phyloP scores from a whole-genome alignment of 2,113 vertebrate species.

The Proterorhinus semilunaris region DNA sequence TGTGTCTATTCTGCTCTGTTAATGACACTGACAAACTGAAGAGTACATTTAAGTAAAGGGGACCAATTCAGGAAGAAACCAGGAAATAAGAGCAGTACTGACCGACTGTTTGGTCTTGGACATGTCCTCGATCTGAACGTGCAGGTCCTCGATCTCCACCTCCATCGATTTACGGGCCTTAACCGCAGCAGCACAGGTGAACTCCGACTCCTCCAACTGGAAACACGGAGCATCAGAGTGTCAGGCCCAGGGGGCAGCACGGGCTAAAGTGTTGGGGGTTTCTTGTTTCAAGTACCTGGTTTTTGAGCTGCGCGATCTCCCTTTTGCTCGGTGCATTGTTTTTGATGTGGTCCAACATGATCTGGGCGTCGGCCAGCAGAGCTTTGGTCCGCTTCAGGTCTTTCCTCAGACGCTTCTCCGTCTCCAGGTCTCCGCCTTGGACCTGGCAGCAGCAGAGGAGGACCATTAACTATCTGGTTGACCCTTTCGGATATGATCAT shows the following conservation, averaged over 20 bases:
- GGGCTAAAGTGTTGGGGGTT: too few species aligned
- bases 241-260: neutral
- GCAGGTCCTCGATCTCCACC: slow-evolving; percentile 95
- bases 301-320: slow-evolving; percentile 95
- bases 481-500: too few species aligned
- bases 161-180: slow-evolving; percentile 97
- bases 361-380: slow-evolving; percentile 90
- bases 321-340: slow-evolving; percentile 96
- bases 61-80: too few species aligned
- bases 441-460: slow-evolving; percentile 71
- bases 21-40: too few species aligned
- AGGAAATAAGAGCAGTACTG: slow-evolving; percentile 45
- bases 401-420: slow-evolving; percentile 90
- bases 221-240: neutral
- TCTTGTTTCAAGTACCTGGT: slow-evolving; percentile 79
- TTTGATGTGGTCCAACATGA: slow-evolving; percentile 98
- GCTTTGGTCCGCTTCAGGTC: slow-evolving; percentile 97
- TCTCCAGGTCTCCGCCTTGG: slow-evolving; percentile 86
- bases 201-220: slow-evolving; percentile 97
- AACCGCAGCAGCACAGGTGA: slow-evolving; percentile 90
- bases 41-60: too few species aligned
- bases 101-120: slow-evolving; percentile 90
- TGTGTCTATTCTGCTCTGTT: too few species aligned
- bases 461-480: too few species aligned
- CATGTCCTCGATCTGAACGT: slow-evolving; percentile 96